A percentile compares a stretch with the other conserved stretches of the same genome.
These are phyloP conservation scores for Poeciliopsis occidentalis DNA, from an alignment of 2,113 vertebrate species.

Conservation along the genomic window DNA sequence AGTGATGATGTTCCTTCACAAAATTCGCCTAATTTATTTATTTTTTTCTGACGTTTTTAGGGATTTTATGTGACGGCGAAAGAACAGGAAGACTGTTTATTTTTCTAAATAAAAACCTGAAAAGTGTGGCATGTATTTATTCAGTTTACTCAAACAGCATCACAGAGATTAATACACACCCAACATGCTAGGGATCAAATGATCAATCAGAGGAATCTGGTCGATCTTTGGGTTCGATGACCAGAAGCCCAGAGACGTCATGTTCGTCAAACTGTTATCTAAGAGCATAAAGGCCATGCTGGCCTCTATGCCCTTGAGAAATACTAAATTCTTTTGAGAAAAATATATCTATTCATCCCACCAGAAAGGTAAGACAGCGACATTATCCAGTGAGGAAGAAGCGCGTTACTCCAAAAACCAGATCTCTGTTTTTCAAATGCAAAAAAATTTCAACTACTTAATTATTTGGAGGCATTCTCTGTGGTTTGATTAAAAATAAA, in stretches of 20 bases:
- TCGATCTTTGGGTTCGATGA: too few relatives aligned
- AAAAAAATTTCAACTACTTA: too few relatives aligned
- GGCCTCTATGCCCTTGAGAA: background rate
- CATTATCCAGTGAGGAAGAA: background rate
- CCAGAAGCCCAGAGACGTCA: too few relatives aligned
- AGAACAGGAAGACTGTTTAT: background rate
- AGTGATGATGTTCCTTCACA: too few relatives aligned
- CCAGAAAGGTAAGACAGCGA: too few relatives aligned
- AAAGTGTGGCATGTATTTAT: background rate
- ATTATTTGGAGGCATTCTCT: background rate
- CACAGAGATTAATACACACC: too few relatives aligned
- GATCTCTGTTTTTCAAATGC: background rate
- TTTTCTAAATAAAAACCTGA: background rate
- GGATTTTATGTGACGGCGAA: background rate
- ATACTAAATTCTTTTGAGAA: background rate
- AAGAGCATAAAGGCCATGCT: background rate
- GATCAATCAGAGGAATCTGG: too few relatives aligned
- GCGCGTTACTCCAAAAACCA: background rate
- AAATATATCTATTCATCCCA: background rate
- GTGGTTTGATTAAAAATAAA: background rate
- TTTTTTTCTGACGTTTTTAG: too few relatives aligned
- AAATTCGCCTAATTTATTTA: background rate
- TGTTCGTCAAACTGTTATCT: background rate
- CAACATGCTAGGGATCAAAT: background rate
- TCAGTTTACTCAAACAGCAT: background rate